Evolutionary conservation across 2,888 invertebrate genomes (phyloP).

Genomic region (Pachydiplax longipennis): DNA sequence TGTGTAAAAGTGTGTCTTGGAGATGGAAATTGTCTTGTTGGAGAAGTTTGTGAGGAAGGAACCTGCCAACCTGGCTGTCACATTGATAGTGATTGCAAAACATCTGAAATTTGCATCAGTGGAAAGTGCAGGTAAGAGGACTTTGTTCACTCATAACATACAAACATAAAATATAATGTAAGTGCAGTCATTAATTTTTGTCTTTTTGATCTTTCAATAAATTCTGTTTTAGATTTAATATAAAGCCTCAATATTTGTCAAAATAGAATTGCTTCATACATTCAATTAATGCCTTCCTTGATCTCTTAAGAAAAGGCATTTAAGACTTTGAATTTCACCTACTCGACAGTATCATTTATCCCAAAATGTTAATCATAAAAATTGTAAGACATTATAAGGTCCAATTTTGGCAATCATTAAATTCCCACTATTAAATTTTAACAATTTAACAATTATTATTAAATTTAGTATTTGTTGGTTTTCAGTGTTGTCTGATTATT

Average conservation of each 20-base stretch:
- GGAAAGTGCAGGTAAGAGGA: slow-evolving; percentile 69
- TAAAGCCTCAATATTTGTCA: no score
- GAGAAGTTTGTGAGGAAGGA: slow-evolving; percentile 85
- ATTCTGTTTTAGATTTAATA: background rate
- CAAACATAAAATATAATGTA: background rate
- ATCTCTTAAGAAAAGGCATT: no score
- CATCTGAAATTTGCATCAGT: slow-evolving; percentile 77
- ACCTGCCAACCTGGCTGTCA: slow-evolving; percentile 85
- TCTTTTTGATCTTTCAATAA: background rate
- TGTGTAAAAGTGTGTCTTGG: slow-evolving; percentile 88
- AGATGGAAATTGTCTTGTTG: slow-evolving; percentile 88
- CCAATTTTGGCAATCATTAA: no score
- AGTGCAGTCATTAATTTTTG: background rate
- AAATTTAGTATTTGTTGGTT: background rate
- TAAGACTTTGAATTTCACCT: no score
- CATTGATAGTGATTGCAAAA: slow-evolving; percentile 79
- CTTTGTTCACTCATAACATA: background rate
- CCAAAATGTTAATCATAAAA: no score
- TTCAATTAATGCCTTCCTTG: no score
- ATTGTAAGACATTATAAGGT: no score
- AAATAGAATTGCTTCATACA: no score
- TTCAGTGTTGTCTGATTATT: background rate
- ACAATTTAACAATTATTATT: no score
- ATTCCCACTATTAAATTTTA: no score
- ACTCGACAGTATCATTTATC: no score